phyloP scores from a whole-genome alignment of 2,113 vertebrate species.

The Oreochromis aureus region DNA sequence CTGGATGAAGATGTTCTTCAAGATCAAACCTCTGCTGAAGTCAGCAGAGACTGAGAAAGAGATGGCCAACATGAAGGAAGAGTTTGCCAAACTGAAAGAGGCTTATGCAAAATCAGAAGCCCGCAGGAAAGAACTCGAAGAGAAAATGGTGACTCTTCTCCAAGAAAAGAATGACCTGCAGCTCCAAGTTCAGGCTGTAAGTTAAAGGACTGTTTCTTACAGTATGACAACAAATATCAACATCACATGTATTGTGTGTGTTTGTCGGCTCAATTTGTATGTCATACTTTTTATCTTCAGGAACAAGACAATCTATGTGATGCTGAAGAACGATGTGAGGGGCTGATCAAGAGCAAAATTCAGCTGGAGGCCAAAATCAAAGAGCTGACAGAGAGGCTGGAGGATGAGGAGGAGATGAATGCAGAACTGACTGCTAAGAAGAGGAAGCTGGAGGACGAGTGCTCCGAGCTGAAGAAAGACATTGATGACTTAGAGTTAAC shows the following conservation, averaged over 20 bases:
- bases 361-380: conserved; percentile 87
- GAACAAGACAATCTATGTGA: conserved; percentile 89
- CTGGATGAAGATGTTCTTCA: conserved; percentile 86
- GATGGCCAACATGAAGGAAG: conserved; percentile 81
- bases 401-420: conserved; percentile 72
- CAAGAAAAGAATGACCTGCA: conserved; percentile 93
- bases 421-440: no score
- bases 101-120: conserved; percentile 84
- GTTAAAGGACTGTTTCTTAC: neutral
- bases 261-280: neutral
- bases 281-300: conserved; percentile 42
- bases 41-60: conserved; percentile 70
- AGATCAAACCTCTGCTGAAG: conserved; percentile 85
- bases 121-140: conserved; percentile 87
- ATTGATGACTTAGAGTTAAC: no score
- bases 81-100: conserved; percentile 77
- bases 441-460: no score
- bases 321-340: conserved; percentile 86
- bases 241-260: neutral
- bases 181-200: conserved; percentile 86
- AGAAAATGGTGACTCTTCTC: conserved; percentile 89
- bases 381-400: conserved; percentile 80
- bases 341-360: conserved; percentile 90
- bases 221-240: conserved; percentile 17
- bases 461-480: no score